Evolutionary conservation across 2,797 vertebrate genomes (phyloP), one percentile per base, ranked within the genome.

Genomic region (Scyliorhinus canicula): DNA sequence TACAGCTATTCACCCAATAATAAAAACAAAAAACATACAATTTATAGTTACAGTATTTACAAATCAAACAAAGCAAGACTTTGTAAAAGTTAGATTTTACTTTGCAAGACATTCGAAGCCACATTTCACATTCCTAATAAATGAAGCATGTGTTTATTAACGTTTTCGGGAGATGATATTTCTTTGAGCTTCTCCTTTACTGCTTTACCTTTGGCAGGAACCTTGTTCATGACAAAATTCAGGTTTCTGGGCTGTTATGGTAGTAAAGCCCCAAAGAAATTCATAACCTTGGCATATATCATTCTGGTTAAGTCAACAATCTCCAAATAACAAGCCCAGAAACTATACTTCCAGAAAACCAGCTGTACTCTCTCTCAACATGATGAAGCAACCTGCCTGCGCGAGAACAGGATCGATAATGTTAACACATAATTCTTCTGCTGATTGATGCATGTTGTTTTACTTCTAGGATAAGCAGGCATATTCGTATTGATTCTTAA

Each of bases 1-100:
- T 55, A 88, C 31, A 88, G 28, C 52, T 55, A 31, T 16, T 85
- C 47, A 52, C 9, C 82, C 82, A 0, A 2, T 55, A 31, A 86
- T 55, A 86, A 86, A 86, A 85, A 26, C n/a, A n/a, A 21, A 26
- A 86, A 88, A 88, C 35, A 77, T 77, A 19, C n/a, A 90, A 90
- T 90, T 40, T 31, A 11, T 63, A 40, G 57, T 35, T 40, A 35
- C 35, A 2, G 4, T 35, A 88, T 88, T n/a, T 60, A 52, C 2
- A 63, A 91, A 91, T 86, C 14, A 9, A 86, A 12, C 8, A 26
- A 91, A 26, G 60, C 57, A 91, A 40, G 60, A 60, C 57, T n/a
- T 91, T 63, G 24, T 63, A 40, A 60, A 3, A n/a, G 8, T 91
- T n/a, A 63, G 8, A 24, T 63, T 40, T 21, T 21, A 63, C 40